Percentiles rank a stretch among this genome's conserved stretches.
These are phyloP conservation scores for Pseudochirops corinnae DNA, from an alignment of 2,797 vertebrate genomes.

Conservation along the genomic window DNA sequence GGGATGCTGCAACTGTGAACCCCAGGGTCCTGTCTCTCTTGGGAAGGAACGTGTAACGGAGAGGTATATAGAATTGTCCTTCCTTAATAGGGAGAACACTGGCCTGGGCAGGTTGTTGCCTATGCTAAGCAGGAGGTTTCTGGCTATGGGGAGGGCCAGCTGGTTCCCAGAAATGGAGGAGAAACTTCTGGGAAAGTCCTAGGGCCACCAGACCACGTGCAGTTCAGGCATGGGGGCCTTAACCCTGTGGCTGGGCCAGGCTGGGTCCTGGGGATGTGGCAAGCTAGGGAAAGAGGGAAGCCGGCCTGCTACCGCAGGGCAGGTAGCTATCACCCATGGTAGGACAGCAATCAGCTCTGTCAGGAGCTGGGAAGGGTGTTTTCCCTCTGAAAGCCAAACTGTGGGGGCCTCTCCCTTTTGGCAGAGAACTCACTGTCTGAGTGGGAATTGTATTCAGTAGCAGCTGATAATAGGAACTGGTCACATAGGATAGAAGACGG, in stretches of 20 bases:
- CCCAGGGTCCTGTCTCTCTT: neutral
- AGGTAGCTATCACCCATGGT: neutral
- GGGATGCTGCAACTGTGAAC: neutral
- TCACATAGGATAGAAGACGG: neutral
- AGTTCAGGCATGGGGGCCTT: neutral
- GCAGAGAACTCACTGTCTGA: neutral
- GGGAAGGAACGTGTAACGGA: neutral
- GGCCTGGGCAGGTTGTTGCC: neutral
- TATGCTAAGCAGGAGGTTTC: neutral
- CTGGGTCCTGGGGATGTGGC: neutral
- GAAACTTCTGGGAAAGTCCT: neutral
- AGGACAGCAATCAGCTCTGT: neutral
- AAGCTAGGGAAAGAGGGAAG: neutral
- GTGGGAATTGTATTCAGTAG: neutral
- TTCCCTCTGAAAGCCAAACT: neutral
- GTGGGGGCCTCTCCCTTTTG: neutral
- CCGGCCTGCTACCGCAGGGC: neutral
- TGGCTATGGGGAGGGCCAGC: neutral
- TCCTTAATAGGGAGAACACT: neutral
- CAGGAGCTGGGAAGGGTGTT: neutral
- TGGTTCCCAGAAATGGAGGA: neutral
- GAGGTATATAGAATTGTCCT: neutral
- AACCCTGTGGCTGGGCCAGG: neutral
- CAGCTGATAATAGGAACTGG: neutral
- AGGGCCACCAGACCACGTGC: neutral